Evolutionary conservation across 2,888 invertebrate species (phyloP), one percentile per base, ranked within the genome.

Genomic region (Zele albiditarsus): DNA sequence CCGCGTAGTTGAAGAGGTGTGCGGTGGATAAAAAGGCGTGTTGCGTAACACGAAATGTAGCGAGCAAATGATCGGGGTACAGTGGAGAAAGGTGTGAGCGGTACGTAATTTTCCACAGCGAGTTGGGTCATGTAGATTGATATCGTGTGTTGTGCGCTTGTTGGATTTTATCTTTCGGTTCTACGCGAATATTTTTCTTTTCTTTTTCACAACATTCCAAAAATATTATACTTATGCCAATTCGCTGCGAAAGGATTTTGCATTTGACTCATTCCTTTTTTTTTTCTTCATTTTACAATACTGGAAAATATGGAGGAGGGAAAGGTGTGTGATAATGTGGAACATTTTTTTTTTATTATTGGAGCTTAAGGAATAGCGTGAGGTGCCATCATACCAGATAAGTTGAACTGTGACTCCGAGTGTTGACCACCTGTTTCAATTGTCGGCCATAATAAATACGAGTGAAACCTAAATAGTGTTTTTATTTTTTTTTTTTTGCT

Each of bases 341-440:
- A 38, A 23, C 10, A 4, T 58, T 58, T 66, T 66, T 63, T 65
- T 57, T 66, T 31, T 60, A 58, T 25, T 58, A 16, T 33, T 58
- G 14, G 60, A 57, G 23, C 14, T 65, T 46, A 80, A 80, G 83
- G 84, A 86, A 80, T 84, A 87, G 88, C 88, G 89, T 89, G 89
- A 89, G 88, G 89, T 89, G 89, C 89, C 89, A 89, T 89, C 89
- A 89, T 89, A 89, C 89, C 89, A 89, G 84, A 88, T 88, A 87
- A 87, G 82, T 81, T 86, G 83, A 88, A 88, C 86, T 84, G 86
- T 84, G 84, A 86, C 81, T 82, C 84, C 85, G 88, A 88, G 87
- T 85, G 88, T 84, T 88, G 88, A 85, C 85, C 78, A 16, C 58
- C 16, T 38, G n/a, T 28, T 25, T 42, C n/a, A 58, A 38, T 31